A percentile compares a stretch with the other conserved stretches of the same genome.
Conservation (phyloP, 2,888 invertebrate species). For the Lasius platythorax region DNA sequence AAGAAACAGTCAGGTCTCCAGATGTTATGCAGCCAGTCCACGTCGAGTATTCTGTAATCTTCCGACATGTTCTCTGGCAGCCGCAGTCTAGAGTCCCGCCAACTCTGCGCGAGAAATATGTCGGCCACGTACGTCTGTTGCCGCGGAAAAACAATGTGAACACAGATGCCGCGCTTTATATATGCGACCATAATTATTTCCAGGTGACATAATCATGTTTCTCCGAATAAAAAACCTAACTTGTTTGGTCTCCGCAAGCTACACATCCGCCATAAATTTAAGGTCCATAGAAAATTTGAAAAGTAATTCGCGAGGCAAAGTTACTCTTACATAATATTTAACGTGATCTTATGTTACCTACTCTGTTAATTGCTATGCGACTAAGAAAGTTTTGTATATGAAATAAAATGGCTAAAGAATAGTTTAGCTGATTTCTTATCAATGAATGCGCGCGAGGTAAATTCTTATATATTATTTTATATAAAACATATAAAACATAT, state of each 20-base stretch:
- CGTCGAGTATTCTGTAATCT: constrained; percentile 95
- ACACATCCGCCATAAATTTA: not conserved
- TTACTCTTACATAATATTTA: not conserved
- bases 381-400: not conserved
- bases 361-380: not conserved
- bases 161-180: constrained; percentile 9
- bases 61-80: constrained; percentile 98
- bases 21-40: constrained; percentile 95
- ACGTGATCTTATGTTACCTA: not conserved
- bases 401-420: not conserved
- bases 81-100: constrained; percentile 95
- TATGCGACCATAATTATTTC: not conserved
- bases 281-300: not conserved
- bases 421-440: not conserved
- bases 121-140: constrained; percentile 96
- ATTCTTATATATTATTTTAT: constrained; percentile 1
- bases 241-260: not conserved
- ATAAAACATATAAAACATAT: not conserved
- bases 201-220: constrained; percentile 23
- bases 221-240: not conserved
- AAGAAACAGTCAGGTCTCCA: constrained; percentile 98
- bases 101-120: constrained; percentile 96
- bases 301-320: not conserved
- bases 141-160: constrained; percentile 18
- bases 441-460: not conserved